Evolutionary conservation across 2,113 vertebrate genomes (phyloP), one percentile per base, ranked within the genome.

Genomic region (Elephantulus edwardii): DNA sequence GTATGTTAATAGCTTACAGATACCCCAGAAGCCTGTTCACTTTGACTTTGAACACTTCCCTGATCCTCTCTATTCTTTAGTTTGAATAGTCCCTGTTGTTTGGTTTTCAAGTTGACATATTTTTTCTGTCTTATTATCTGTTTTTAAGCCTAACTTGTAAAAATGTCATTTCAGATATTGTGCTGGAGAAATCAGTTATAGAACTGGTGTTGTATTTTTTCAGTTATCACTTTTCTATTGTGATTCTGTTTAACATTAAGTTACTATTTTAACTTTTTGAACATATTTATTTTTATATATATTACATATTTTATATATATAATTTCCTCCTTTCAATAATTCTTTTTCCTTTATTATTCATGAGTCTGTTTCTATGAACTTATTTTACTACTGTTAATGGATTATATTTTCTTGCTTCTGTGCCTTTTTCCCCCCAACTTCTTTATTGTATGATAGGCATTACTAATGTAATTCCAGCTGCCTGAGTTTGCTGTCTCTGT

Each of bases 211-310:
- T 92, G 58, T 5, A 35, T 54, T 14, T 74, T 64, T 86, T 76
- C 35, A 62, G 28, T 91, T 74, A 64, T 8, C 8, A 30, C 82
- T 89, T 92, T 19, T 94, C 28, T 89, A 5, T 42, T 42, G 20
- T 35, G 26, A 46, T 75, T 90, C 8, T 4, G 70, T 88, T 92
- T 11, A 17, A 52, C 28, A 62, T 81, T 70, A 87, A 68, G 38
- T 87, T 92, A 6, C 28, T 91, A 68, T 84, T 86, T 89, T 83
- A 86, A 80, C 42, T 84, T 68, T 87, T 72, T 92, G 66, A 82
- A 48, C 11, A n/a, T 81, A 86, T 50, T 72, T 70, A 35, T 52
- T 68, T 76, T 72, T 70, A 35, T 52, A 60, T 76, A 33, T 52
- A 50, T 38, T 84, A 60, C 8, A 7, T 64, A 70, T 91, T 89